Base-by-base conservation (phyloP, 2,113 vertebrate species). In the Syngnathus typhle region DNA sequence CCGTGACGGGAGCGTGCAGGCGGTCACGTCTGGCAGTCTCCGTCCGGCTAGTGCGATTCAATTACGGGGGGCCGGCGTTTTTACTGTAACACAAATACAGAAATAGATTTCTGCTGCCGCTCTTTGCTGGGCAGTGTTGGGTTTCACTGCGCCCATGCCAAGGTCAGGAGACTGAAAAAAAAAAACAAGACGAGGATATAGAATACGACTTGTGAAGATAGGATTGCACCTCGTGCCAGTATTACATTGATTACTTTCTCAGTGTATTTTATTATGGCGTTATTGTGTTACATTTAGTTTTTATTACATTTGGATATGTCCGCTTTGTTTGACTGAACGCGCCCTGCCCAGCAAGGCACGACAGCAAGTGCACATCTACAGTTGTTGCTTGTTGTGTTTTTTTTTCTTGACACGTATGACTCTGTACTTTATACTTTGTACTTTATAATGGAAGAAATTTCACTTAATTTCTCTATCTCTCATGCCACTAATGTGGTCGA, bases 1-100 rank as follows among this genome's bases (percentile, higher is more conserved):
- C 72, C 73, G 78, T 71, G 75, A 76, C 77, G 68, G 21, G 55
- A 58, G 55, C 59, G 59, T 60, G 59, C 39, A 62, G 60, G 60
- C 60, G 38, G 60, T 43, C 82, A 78, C 70, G 74, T 85, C 69
- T 64, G 46, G 70, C 70, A 70, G 81, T 77, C 79, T 58, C 55
- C 55, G 55, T 54, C 81, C 73, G 59, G 69, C 70, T 79, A 80
- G 82, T 65, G 51, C 68, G 77, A 81, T 88, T 79, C 85, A 85
- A 87, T 84, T 85, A 83, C 84, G 46, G 67, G 46, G 66, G 55
- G 55, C 13, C 77, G 68, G 78, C 80, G 7, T 58, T 58, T 58
- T 89, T 87, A 89, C 84, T 81, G 89, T 90, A 88, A 89, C 84
- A 89, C 82, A 91, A 89, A 87, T 83, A 85, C 80, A 88, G 84